Percentiles rank a stretch among this genome's conserved stretches.
Evolutionary conservation across 2,888 invertebrate genomes (phyloP).

Genomic region (Actias luna): DNA sequence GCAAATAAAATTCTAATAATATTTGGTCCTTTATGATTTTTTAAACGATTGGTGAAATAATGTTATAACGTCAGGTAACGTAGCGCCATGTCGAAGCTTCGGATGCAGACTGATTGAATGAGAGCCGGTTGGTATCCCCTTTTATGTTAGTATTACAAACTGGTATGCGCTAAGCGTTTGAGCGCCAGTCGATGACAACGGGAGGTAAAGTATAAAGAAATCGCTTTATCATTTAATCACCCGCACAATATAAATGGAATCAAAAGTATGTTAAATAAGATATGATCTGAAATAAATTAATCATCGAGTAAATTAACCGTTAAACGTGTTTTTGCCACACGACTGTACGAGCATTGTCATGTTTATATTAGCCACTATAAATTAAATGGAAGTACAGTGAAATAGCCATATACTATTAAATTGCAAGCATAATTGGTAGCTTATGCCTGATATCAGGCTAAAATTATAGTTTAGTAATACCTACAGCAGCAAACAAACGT

Average conservation of each 20-base stretch:
- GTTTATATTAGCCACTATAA: background rate
- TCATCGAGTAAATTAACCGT: slow-evolving; percentile 34
- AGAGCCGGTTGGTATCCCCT: slow-evolving; percentile 70
- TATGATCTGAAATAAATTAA: slow-evolving; percentile 44
- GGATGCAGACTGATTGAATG: slow-evolving; percentile 66
- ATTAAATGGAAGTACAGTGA: background rate
- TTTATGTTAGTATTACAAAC: slow-evolving; percentile 73
- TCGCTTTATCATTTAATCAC: slow-evolving; percentile 42
- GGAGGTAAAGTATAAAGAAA: slow-evolving; percentile 48
- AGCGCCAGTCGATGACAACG: slow-evolving; percentile 50
- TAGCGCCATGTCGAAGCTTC: slow-evolving; percentile 48
- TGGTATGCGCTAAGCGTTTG: slow-evolving; percentile 64
- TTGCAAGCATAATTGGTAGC: background rate
- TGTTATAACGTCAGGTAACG: slow-evolving; percentile 36
- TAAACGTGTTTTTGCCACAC: slow-evolving; percentile 34
- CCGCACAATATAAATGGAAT: slow-evolving; percentile 39
- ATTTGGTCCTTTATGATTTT: background rate
- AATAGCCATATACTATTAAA: background rate
- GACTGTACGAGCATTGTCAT: slow-evolving; percentile 32
- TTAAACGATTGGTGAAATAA: slow-evolving; percentile 5
- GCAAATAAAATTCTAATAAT: background rate
- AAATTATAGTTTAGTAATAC: background rate
- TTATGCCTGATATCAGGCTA: background rate
- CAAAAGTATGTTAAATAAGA: slow-evolving; percentile 40
- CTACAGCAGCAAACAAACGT: background rate